These are phyloP conservation scores for Parazoanthus atlanticus DNA, from an alignment of 92 coral and sea anemone genomes.

Conservation along the genomic window DNA sequence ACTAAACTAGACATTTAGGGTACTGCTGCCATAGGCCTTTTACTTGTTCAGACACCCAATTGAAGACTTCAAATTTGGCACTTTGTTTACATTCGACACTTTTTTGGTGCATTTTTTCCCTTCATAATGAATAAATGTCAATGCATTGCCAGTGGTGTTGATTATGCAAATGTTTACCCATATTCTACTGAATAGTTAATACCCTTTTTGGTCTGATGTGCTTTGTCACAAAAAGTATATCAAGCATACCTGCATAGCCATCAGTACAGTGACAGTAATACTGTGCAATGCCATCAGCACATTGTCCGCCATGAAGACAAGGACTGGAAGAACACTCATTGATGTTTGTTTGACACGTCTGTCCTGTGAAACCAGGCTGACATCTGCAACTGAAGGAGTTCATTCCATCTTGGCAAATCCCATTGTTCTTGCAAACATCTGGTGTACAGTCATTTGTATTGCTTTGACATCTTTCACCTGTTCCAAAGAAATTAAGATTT, in stretches of 20 bases:
- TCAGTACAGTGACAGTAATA: conserved; percentile 39
- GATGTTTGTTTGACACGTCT: conserved; percentile 41
- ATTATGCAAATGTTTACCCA: too few relatives aligned
- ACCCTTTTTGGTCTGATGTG: neutral
- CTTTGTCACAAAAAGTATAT: neutral
- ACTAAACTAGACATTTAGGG: too few relatives aligned
- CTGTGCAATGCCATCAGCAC: conserved; percentile 37
- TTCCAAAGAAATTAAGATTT: neutral
- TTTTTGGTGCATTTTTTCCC: neutral
- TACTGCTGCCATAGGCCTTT: too few relatives aligned
- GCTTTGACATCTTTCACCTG: conserved; percentile 30
- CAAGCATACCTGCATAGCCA: conserved; percentile 26
- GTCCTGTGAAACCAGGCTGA: conserved; percentile 40
- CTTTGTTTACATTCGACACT: neutral
- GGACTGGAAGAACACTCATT: conserved; percentile 41
- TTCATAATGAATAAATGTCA: too few relatives aligned
- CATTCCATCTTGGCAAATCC: conserved; percentile 43
- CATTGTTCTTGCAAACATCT: conserved; percentile 45
- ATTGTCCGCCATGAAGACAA: conserved; percentile 37
- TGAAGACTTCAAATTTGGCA: neutral
- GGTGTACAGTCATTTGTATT: conserved; percentile 37
- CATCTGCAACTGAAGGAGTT: conserved; percentile 31
- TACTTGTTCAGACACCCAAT: neutral
- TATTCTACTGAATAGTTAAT: too few relatives aligned
- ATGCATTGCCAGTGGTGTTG: too few relatives aligned